Evolutionary conservation across 2,113 vertebrate species (phyloP).

Genomic region (Ramphastos sulfuratus): DNA sequence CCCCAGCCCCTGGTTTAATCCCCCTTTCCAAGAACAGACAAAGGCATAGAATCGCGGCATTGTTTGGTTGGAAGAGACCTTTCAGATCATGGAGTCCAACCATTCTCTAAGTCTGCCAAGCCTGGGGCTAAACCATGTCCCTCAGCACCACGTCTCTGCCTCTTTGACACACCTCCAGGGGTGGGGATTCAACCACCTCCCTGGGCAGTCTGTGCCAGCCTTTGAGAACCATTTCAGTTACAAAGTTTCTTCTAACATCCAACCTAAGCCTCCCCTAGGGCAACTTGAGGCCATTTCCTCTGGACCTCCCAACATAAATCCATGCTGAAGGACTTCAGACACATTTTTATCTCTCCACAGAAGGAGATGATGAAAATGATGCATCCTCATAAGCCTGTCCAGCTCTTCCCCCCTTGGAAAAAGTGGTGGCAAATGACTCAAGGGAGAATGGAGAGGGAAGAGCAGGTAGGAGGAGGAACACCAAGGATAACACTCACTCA

Average conservation of each 20-base stretch:
- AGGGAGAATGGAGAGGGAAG: neutral
- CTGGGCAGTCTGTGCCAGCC: too few relatives aligned
- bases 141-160: too few relatives aligned
- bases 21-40: neutral
- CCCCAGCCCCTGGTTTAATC: neutral
- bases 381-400: neutral
- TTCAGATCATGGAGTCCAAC: too few relatives aligned
- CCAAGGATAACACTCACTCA: neutral
- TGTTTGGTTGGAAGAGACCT: too few relatives aligned
- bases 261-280: too few relatives aligned
- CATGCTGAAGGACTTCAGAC: neutral
- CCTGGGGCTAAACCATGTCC: too few relatives aligned
- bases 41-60: neutral
- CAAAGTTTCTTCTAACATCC: too few relatives aligned
- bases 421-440: rapidly evolving
- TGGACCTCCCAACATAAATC: neutral
- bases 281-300: too few relatives aligned
- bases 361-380: neutral
- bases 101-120: too few relatives aligned
- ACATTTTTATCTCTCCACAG: neutral
- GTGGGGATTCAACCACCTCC: too few relatives aligned
- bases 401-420: neutral
- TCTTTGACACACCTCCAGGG: too few relatives aligned
- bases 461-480: neutral
- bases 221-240: too few relatives aligned